These are phyloP conservation scores for Apotomis turbidana DNA, from an alignment of 2,888 invertebrate genomes.

Conservation along the genomic window DNA sequence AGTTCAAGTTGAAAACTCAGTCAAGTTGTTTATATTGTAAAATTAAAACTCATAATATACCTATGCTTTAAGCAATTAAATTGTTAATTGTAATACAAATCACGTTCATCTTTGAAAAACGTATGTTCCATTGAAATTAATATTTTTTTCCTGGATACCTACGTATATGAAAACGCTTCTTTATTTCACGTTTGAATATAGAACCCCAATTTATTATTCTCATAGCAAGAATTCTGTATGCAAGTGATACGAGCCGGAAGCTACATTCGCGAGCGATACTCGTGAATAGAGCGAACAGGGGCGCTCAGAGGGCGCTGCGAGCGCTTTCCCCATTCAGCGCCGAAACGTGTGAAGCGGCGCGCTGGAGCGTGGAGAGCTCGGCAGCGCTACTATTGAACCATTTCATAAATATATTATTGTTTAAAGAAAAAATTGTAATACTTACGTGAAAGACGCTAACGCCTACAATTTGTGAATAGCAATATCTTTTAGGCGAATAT, in stretches of 20 bases:
- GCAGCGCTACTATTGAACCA: conserved; percentile 4
- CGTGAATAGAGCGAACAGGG: conserved; percentile 9
- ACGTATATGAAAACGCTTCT: not conserved
- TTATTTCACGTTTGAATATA: not conserved
- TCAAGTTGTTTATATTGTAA: not conserved
- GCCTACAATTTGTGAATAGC: not conserved
- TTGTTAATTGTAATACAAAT: too few species aligned
- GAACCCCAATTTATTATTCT: not conserved
- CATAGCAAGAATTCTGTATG: conserved; percentile 5
- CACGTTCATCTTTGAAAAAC: too few species aligned
- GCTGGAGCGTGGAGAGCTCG: conserved; percentile 10
- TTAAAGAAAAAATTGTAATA: too few species aligned
- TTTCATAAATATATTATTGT: too few species aligned
- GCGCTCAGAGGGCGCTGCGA: conserved; percentile 13
- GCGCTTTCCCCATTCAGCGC: conserved; percentile 46
- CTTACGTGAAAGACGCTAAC: not conserved
- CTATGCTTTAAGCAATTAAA: too few species aligned
- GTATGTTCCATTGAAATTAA: too few species aligned
- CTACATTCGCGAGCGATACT: not conserved
- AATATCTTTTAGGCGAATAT: not conserved
- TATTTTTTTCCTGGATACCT: too few species aligned
- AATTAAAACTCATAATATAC: not conserved
- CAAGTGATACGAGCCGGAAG: conserved; percentile 10
- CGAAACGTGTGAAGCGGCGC: conserved; percentile 47
- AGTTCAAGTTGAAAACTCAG: not conserved